Evolutionary conservation across 2,888 invertebrate genomes (phyloP).

Genomic region (Volucella inanis): DNA sequence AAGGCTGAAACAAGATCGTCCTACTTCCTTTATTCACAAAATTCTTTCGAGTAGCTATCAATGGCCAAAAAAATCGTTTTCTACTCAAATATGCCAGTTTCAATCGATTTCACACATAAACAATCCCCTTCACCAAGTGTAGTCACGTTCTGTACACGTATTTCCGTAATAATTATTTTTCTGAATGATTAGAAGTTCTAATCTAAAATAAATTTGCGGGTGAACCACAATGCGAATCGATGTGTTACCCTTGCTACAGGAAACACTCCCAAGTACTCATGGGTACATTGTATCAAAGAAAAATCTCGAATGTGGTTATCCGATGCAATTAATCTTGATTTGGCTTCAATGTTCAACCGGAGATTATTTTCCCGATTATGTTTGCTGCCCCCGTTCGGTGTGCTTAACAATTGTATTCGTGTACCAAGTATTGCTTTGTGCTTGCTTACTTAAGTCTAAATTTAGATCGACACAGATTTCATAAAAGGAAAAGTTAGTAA

Average conservation of each 20-base stretch:
- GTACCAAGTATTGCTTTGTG: neutral
- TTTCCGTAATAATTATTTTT: neutral
- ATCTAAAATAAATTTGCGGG: conserved; percentile 17
- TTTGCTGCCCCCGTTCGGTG: no score
- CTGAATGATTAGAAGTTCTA: conserved; percentile 29
- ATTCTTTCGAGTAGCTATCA: no score
- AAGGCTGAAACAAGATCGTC: no score
- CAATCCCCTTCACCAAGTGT: neutral
- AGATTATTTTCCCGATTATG: neutral
- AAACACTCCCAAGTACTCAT: neutral
- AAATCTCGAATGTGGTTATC: neutral
- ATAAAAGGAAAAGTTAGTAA: no score
- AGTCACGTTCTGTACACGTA: no score
- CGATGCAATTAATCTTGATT: conserved; percentile 32
- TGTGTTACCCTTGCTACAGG: conserved; percentile 6
- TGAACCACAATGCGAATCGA: neutral
- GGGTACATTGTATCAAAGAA: neutral
- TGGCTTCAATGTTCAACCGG: neutral
- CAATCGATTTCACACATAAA: neutral
- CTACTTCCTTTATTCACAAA: no score
- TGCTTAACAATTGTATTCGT: neutral
- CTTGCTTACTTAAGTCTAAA: no score
- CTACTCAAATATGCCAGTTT: no score
- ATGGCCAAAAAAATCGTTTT: no score
- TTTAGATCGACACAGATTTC: no score